phyloP scores from a whole-genome alignment of 2,113 vertebrate genomes.

The Chaenogobius annularis region DNA sequence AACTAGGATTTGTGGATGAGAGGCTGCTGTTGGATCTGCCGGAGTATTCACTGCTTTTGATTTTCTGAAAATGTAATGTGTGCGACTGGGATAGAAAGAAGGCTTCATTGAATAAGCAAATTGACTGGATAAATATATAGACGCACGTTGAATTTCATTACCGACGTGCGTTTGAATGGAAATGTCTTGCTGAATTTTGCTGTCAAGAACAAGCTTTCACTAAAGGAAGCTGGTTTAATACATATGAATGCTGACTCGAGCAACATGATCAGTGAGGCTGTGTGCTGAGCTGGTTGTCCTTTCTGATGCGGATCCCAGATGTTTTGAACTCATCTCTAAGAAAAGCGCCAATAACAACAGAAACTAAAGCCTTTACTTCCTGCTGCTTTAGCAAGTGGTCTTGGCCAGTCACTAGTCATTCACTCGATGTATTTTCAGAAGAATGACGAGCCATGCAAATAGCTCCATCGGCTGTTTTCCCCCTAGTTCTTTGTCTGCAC shows the following conservation, averaged over 20 bases:
- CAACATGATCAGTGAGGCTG: slow-evolving; percentile 19
- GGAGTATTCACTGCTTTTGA: slow-evolving; percentile 39
- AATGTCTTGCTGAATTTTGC: slow-evolving; percentile 32
- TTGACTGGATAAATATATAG: slow-evolving; percentile 30
- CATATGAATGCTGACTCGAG: slow-evolving; percentile 39
- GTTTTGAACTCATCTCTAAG: slow-evolving; percentile 62
- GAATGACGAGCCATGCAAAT: slow-evolving; percentile 75
- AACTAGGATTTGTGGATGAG: slow-evolving; percentile 53
- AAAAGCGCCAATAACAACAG: slow-evolving; percentile 58
- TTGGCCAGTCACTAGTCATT: slow-evolving; percentile 55
- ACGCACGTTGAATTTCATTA: slow-evolving; percentile 30
- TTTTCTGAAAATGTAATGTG: slow-evolving; percentile 40
- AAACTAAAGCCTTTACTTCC: slow-evolving; percentile 64
- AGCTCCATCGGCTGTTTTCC: slow-evolving; percentile 74
- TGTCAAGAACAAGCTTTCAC: slow-evolving; percentile 21
- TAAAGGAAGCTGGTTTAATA: slow-evolving; percentile 37
- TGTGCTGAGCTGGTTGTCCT: slow-evolving; percentile 27
- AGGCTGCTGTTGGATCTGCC: slow-evolving; percentile 32
- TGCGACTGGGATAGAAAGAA: slow-evolving; percentile 38
- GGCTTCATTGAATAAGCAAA: slow-evolving; percentile 28
- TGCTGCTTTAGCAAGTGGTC: slow-evolving; percentile 54
- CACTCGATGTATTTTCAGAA: slow-evolving; percentile 61
- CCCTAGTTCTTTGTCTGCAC: slow-evolving; percentile 61
- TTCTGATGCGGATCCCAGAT: slow-evolving; percentile 76
- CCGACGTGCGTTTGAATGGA: slow-evolving; percentile 29